Conservation (phyloP, 2,888 invertebrate species). For the Leucoptera coffeella region DNA sequence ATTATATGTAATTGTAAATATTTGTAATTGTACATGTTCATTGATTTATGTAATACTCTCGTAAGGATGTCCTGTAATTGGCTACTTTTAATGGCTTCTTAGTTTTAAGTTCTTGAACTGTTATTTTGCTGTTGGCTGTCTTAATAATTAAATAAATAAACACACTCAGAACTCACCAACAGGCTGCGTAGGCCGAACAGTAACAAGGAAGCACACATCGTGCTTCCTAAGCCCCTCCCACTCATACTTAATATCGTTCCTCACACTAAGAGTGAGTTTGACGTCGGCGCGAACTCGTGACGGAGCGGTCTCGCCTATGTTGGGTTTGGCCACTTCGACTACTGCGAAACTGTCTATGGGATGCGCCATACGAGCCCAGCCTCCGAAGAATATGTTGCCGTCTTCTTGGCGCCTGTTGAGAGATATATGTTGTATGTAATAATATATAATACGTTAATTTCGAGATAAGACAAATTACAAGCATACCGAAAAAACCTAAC, state of each 20-base stretch:
- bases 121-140: no score
- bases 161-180: constrained; percentile 70
- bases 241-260: constrained; percentile 87
- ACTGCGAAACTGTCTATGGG: constrained; percentile 89
- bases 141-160: no score
- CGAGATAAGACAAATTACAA: no score
- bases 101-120: no score
- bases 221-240: constrained; percentile 97
- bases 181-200: constrained; percentile 77
- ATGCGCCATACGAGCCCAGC: constrained; percentile 99
- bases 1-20: no score
- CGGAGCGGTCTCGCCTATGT: constrained; percentile 90
- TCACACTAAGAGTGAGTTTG: constrained; percentile 83
- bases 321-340: constrained; percentile 89
- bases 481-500: no score
- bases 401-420: constrained; percentile 74
- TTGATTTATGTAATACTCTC: no score
- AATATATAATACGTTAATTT: no score
- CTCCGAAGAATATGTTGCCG: constrained; percentile 82
- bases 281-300: constrained; percentile 94
- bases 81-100: no score
- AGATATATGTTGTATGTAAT: no score
- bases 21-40: no score
- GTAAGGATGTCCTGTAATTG: no score
- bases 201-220: constrained; percentile 95